A percentile compares a stretch with the other conserved stretches of the same genome.
These are phyloP conservation scores for Hydra vulgaris DNA, from an alignment of 30 jellyfish, hydroid and myxozoan species.

Conservation along the genomic window DNA sequence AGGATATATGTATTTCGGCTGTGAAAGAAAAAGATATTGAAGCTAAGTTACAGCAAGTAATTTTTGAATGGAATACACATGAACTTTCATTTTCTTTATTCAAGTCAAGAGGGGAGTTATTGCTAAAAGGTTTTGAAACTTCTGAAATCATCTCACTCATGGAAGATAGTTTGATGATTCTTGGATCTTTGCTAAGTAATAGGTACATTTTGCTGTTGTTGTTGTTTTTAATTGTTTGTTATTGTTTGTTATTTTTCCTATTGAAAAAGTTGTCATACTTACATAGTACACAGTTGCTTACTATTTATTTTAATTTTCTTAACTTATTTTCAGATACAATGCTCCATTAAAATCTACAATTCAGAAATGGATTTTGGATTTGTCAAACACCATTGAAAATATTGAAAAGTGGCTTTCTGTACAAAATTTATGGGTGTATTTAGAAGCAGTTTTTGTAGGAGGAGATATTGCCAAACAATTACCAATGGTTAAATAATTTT, in stretches of 20 bases:
- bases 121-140: constrained; percentile 60
- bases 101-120: constrained; percentile 73
- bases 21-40: constrained; percentile 75
- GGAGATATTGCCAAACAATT: constrained; percentile 84
- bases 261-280: background rate
- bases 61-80: constrained; percentile 71
- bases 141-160: constrained; percentile 65
- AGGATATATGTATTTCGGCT: constrained; percentile 85
- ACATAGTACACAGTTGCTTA: no score
- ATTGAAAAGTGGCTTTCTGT: constrained; percentile 75
- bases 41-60: constrained; percentile 66
- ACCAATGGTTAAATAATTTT: constrained; percentile 36
- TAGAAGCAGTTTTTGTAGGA: constrained; percentile 86
- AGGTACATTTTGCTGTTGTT: constrained; percentile 22
- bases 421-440: constrained; percentile 74
- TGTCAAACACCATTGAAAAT: constrained; percentile 61
- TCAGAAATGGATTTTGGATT: constrained; percentile 68
- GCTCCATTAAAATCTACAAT: constrained; percentile 66
- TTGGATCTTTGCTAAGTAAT: constrained; percentile 72
- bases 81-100: constrained; percentile 54
- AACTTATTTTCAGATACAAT: constrained; percentile 50
- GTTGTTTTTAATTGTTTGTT: no score
- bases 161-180: constrained; percentile 87
- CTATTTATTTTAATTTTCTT: background rate
- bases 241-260: no score